phyloP scores from a whole-genome alignment of 2,113 vertebrate genomes.

The Amia ocellicauda region DNA sequence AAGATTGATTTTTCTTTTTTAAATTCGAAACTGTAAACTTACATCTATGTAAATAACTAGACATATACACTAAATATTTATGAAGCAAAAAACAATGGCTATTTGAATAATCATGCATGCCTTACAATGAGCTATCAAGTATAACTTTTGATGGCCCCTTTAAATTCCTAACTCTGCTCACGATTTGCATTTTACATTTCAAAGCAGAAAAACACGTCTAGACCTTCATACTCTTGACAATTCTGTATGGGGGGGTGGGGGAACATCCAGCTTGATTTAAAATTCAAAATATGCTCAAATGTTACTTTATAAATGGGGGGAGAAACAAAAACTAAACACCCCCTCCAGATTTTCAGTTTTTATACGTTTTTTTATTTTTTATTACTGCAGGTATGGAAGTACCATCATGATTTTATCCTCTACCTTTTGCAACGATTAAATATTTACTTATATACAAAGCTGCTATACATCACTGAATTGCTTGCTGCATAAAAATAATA shows the following conservation, averaged over 20 bases:
- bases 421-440: slow-evolving; percentile 72
- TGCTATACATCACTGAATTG: slow-evolving; percentile 72
- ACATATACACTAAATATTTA: slow-evolving; percentile 97
- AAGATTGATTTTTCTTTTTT: slow-evolving; percentile 59
- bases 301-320: neutral
- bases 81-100: slow-evolving; percentile 72
- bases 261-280: slow-evolving; percentile 51
- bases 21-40: slow-evolving; percentile 85
- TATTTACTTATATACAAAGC: slow-evolving; percentile 83
- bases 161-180: slow-evolving; percentile 20
- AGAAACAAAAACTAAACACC: neutral
- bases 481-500: slow-evolving; percentile 60
- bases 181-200: slow-evolving; percentile 48
- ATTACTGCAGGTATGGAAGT: slow-evolving; percentile 48
- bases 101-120: slow-evolving; percentile 83
- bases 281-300: neutral
- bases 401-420: slow-evolving; percentile 61
- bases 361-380: too few relatives aligned
- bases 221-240: slow-evolving; percentile 58
- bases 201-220: slow-evolving; percentile 64
- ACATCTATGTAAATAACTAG: slow-evolving; percentile 84
- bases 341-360: slow-evolving; percentile 35
- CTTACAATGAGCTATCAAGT: slow-evolving; percentile 75
- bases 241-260: slow-evolving; percentile 62
- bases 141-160: slow-evolving; percentile 74